Base-by-base conservation (phyloP, 1,140 invertebrate genomes). In the Bombus huntii region DNA sequence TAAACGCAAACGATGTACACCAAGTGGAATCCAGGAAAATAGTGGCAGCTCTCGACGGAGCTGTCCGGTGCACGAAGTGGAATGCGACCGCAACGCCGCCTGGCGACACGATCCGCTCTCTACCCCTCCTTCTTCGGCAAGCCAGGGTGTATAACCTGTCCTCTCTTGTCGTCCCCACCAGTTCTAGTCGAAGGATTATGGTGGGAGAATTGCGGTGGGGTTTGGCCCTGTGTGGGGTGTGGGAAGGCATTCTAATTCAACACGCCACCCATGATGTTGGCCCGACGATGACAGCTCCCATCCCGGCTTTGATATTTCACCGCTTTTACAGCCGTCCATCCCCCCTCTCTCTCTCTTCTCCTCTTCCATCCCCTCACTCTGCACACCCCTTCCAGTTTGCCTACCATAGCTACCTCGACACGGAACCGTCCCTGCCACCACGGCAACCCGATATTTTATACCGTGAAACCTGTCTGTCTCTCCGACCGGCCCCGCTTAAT, bases 191-290 rank as follows among this genome's bases (percentile, higher is more conserved):
- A 47, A 62, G 91, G 92, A 92, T 88, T 82, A 83, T 91, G 82
- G 91, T 87, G 81, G 86, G 88, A 88, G 87, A 86, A 89, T 89
- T 89, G 90, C 89, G 89, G 90, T 89, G 88, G 89, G 88, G 89
- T 87, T 90, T 75, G 78, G 88, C 83, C 87, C 90, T 83, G 89
- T 76, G 85, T 90, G 88, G 88, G 89, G 91, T 93, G 91, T 93
- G 93, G 93, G 93, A 93, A 94, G 93, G 93, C 94, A 95, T 95
- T 95, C 95, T 95, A 95, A 95, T 95, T 95, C 94, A 95, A 96
- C 96, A 95, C 95, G 96, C 96, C 96, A 96, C 96, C 96, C 96
- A 96, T 96, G 96, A 96, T 96, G 95, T 95, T 95, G 96, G 96
- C 95, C 94, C 95, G 96, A 95, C 95, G 95, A 96, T 95, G 95